Conservation (phyloP, 2,113 vertebrate species). For the Apteryx owenii region DNA sequence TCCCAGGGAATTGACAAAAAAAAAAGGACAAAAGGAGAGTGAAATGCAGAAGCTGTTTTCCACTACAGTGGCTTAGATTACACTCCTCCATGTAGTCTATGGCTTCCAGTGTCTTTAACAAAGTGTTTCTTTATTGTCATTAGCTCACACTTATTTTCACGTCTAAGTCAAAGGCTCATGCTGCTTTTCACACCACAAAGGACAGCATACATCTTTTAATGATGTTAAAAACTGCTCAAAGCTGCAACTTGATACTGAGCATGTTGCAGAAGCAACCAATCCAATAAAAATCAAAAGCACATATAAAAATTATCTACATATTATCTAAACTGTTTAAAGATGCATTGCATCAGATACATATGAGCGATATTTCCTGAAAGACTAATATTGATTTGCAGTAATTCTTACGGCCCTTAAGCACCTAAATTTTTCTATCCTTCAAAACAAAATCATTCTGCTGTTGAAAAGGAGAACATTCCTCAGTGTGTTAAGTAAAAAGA, state of each 20-base stretch:
- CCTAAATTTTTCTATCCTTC: background rate
- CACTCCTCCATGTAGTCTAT: background rate
- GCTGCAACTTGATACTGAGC: background rate
- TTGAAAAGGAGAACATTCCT: background rate
- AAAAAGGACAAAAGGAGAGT: background rate
- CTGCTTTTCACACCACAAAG: background rate
- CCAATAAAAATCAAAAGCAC: background rate
- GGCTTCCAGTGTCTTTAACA: background rate
- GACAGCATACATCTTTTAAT: background rate
- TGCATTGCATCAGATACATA: background rate
- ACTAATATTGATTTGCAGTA: background rate
- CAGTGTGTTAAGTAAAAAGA: background rate
- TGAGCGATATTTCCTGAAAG: background rate
- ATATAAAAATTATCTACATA: background rate
- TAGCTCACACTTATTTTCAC: background rate
- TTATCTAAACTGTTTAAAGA: background rate
- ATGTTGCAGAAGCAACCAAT: background rate
- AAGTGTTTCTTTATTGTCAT: background rate
- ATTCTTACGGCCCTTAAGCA: background rate
- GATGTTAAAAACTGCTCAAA: background rate
- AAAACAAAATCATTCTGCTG: background rate
- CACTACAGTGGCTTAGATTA: background rate
- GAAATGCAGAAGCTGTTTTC: background rate
- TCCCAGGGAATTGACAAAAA: background rate
- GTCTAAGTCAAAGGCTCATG: background rate